Evolutionary conservation across 2,888 invertebrate species (phyloP).

Genomic region (Blastobasis lacticolella): DNA sequence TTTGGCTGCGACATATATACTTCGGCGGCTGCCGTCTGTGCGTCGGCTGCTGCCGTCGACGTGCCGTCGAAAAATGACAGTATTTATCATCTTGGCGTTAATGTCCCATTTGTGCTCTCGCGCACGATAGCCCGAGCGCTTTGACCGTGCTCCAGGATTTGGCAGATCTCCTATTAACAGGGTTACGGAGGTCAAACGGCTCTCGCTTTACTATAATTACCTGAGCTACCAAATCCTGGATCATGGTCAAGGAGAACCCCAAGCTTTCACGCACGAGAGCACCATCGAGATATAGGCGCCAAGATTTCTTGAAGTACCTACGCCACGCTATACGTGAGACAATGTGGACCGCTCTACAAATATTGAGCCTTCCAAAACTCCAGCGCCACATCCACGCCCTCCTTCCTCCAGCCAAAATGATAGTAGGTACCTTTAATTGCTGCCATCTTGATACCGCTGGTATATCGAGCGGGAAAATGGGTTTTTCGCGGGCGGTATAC

Average conservation of each 20-base stretch:
- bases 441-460: constrained; percentile 72
- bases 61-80: background rate
- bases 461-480: constrained; percentile 73
- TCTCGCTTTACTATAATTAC: too few species aligned
- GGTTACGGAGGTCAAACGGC: too few species aligned
- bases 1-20: too few species aligned
- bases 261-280: too few species aligned
- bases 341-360: background rate
- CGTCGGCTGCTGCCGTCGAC: background rate
- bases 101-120: background rate
- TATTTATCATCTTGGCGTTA: background rate
- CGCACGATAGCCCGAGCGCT: background rate
- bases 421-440: constrained; percentile 63
- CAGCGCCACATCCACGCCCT: constrained; percentile 37
- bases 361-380: background rate
- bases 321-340: background rate
- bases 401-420: too few species aligned
- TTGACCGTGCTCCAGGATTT: background rate
- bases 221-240: too few species aligned
- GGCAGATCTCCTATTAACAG: background rate
- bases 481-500: constrained; percentile 63
- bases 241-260: too few species aligned
- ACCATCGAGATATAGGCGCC: too few species aligned
- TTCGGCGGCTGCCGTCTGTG: too few species aligned
- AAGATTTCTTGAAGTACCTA: background rate